Evolutionary conservation across 2,797 vertebrate species (phyloP).

Genomic region (Coilia nasus): DNA sequence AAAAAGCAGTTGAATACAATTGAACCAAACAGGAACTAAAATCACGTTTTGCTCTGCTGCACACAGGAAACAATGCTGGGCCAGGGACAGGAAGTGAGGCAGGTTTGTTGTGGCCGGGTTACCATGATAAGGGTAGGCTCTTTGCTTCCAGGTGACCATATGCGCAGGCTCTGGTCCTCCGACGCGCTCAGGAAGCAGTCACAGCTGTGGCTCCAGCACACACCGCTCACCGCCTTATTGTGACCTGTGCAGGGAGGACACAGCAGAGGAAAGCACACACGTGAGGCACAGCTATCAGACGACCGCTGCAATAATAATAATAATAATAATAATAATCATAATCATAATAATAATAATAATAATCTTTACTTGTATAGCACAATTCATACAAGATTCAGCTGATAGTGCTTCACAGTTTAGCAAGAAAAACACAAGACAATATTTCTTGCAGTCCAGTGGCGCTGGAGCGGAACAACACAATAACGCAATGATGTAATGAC

Average conservation of each 20-base stretch:
- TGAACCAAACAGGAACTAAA: background rate
- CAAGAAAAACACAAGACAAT: no score
- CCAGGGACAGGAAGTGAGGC: constrained; percentile 35
- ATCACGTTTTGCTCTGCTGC: constrained; percentile 38
- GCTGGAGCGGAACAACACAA: no score
- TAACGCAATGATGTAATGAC: no score
- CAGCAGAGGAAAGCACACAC: background rate
- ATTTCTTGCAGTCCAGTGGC: no score
- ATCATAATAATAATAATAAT: no score
- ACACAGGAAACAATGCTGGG: background rate
- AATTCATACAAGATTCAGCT: no score
- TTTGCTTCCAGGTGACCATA: constrained; percentile 78
- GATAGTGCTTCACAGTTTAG: no score
- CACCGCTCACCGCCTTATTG: constrained; percentile 77
- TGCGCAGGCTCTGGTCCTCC: constrained; percentile 78
- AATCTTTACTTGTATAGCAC: no score
- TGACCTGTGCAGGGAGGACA: constrained; percentile 75
- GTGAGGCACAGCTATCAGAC: background rate
- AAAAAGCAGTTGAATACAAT: background rate
- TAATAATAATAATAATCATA: no score
- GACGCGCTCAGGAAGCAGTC: constrained; percentile 83
- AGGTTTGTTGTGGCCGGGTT: constrained; percentile 50
- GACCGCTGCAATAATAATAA: background rate
- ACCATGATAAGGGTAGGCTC: constrained; percentile 80
- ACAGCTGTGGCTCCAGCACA: constrained; percentile 85